Conservation (phyloP, 2,888 invertebrate genomes). For the Xylocampa areola region DNA sequence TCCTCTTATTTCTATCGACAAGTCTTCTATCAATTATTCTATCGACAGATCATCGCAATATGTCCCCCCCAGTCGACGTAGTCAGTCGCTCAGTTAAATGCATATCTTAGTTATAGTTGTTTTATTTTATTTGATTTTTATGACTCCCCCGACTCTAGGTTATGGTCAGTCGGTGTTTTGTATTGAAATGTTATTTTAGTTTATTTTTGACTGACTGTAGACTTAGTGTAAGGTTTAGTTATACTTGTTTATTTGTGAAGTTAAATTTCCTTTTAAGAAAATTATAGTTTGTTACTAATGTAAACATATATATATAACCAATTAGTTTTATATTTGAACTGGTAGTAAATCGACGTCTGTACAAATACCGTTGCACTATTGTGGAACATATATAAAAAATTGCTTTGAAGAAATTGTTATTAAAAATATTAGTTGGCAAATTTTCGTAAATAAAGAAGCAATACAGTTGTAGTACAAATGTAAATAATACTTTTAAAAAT, state of each 20-base stretch:
- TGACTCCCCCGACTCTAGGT: conserved; percentile 28
- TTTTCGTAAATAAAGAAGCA: too few species aligned
- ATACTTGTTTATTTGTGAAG: conserved; percentile 23
- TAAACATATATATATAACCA: background rate
- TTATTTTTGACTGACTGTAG: background rate
- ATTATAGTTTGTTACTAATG: background rate
- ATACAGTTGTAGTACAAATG: conserved; percentile 34
- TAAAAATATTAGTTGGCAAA: too few species aligned
- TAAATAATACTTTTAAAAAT: conserved; percentile 18
- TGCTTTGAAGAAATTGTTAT: too few species aligned
- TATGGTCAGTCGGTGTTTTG: conserved; percentile 5
- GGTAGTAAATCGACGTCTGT: background rate
- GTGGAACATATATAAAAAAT: too few species aligned
- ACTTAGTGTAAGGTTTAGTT: conserved; percentile 20
- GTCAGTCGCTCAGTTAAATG: conserved; percentile 47
- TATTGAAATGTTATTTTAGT: conserved; percentile 11
- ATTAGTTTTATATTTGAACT: background rate
- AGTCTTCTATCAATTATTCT: background rate
- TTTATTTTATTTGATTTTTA: conserved; percentile 29
- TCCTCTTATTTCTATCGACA: background rate
- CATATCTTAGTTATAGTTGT: conserved; percentile 48
- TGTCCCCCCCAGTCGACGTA: conserved; percentile 33
- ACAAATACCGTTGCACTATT: too few species aligned
- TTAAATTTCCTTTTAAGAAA: too few species aligned
- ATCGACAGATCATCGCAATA: background rate